phyloP scores from a whole-genome alignment of 2,888 invertebrate species.

The Kryphioiulus occultus region DNA sequence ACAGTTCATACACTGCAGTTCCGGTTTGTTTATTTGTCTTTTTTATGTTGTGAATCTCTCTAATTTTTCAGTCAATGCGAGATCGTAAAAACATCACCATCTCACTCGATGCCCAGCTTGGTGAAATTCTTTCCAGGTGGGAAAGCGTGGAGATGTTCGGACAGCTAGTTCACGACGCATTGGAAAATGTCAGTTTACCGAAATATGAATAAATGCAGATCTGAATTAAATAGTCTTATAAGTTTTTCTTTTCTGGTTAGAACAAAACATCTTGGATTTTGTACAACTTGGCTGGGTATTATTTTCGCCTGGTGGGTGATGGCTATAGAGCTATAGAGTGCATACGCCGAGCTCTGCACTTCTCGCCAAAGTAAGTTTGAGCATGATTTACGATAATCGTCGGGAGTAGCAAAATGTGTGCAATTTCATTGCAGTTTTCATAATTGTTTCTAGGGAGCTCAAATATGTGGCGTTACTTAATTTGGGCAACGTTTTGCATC shows the following conservation, averaged over 20 bases:
- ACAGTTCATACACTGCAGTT: no score
- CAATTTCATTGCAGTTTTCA: not conserved
- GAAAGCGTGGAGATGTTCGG: slow-evolving; percentile 67
- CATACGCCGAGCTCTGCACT: slow-evolving; percentile 76
- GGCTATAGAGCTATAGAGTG: slow-evolving; percentile 82
- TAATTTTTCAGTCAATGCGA: slow-evolving; percentile 46
- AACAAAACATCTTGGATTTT: slow-evolving; percentile 81
- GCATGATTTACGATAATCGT: not conserved
- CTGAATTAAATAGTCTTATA: not conserved
- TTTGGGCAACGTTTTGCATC: slow-evolving; percentile 76
- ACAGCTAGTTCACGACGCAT: slow-evolving; percentile 70
- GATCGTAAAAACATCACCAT: slow-evolving; percentile 48
- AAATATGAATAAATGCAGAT: not conserved
- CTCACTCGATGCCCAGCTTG: slow-evolving; percentile 59
- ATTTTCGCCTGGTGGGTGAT: slow-evolving; percentile 79
- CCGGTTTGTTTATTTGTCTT: not conserved
- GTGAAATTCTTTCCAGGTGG: slow-evolving; percentile 60
- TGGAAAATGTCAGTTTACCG: slow-evolving; percentile 63
- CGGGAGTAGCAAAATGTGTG: not conserved
- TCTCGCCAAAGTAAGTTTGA: slow-evolving; percentile 72
- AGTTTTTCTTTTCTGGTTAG: slow-evolving; percentile 58
- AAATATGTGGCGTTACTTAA: slow-evolving; percentile 77
- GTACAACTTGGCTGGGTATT: slow-evolving; percentile 79
- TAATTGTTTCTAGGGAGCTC: slow-evolving; percentile 68
- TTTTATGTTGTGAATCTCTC: not conserved